phyloP scores from a whole-genome alignment of 2,113 vertebrate species.

The Canis aureus region DNA sequence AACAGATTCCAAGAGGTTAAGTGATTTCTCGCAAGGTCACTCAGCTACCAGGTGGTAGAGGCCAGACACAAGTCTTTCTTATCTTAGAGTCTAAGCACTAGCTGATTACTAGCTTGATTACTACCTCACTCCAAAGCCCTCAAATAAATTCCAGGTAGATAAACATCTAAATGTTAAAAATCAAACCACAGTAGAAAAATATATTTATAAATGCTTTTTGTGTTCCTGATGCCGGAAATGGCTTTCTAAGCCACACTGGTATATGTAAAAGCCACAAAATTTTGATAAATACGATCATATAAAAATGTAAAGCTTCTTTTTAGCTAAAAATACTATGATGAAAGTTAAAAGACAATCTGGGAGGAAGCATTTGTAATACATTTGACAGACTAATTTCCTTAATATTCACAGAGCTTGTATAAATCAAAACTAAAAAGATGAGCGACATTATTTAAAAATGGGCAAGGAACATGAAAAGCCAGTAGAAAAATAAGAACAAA shows the following conservation, averaged over 20 bases:
- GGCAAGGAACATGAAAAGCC: neutral
- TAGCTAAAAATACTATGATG: slow-evolving; percentile 11
- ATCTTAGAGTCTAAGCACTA: neutral
- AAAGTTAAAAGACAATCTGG: slow-evolving; percentile 56
- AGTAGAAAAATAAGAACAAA: slow-evolving; percentile 40
- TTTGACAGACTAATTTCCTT: slow-evolving; percentile 54
- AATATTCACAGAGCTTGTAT: slow-evolving; percentile 53
- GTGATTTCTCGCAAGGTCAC: slow-evolving; percentile 54
- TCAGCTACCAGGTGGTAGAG: neutral
- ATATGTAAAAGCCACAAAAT: slow-evolving; percentile 39
- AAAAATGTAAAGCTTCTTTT: slow-evolving; percentile 61
- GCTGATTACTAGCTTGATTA: neutral
- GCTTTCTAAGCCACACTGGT: neutral
- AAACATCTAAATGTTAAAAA: slow-evolving; percentile 54
- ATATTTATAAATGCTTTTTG: slow-evolving; percentile 44
- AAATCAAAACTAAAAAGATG: slow-evolving; percentile 63
- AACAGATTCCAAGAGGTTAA: neutral
- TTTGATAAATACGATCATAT: slow-evolving; percentile 28
- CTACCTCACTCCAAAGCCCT: neutral
- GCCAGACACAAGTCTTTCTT: neutral
- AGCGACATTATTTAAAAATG: slow-evolving; percentile 40
- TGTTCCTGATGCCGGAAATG: neutral
- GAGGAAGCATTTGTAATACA: slow-evolving; percentile 46
- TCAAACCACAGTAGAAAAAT: slow-evolving; percentile 13
- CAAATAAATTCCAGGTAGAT: slow-evolving; percentile 21